Evolutionary conservation across 2,797 vertebrate species (phyloP).

Genomic region (Gastrophryne carolinensis): DNA sequence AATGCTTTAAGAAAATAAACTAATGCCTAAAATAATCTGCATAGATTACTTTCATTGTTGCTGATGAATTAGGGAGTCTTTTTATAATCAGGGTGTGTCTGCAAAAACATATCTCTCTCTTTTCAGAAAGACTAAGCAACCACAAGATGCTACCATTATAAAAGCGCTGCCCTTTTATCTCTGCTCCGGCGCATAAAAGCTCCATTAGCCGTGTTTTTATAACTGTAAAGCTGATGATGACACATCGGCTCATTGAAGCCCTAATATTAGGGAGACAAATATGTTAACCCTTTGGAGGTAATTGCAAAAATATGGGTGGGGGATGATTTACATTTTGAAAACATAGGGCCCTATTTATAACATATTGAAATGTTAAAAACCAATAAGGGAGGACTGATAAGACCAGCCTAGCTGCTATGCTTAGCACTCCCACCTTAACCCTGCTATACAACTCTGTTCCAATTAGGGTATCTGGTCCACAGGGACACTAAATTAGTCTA

Average conservation of each 20-base stretch:
- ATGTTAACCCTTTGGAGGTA: neutral
- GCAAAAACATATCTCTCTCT: neutral
- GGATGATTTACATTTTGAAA: too few species aligned
- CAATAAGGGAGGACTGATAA: too few species aligned
- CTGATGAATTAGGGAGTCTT: neutral
- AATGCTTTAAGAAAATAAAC: neutral
- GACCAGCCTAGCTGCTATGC: too few species aligned
- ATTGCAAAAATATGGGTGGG: too few species aligned
- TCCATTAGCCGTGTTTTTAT: slow-evolving; percentile 42
- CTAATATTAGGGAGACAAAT: neutral
- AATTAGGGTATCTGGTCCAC: too few species aligned
- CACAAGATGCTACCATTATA: slow-evolving; percentile 1
- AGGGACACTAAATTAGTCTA: too few species aligned
- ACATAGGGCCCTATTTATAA: too few species aligned
- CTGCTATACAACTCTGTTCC: too few species aligned
- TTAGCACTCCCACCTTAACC: too few species aligned
- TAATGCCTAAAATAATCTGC: neutral
- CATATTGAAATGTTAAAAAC: too few species aligned
- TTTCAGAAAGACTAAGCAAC: slow-evolving; percentile 4
- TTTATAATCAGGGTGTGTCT: slow-evolving; percentile 17
- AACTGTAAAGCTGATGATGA: slow-evolving; percentile 13
- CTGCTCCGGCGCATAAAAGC: slow-evolving; percentile 14
- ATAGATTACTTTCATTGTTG: neutral
- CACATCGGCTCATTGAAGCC: neutral
- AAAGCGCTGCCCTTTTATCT: slow-evolving; percentile 21